Evolutionary conservation across 2,113 vertebrate genomes (phyloP), one percentile per base, ranked within the genome.

Genomic region (Prinia subflava): DNA sequence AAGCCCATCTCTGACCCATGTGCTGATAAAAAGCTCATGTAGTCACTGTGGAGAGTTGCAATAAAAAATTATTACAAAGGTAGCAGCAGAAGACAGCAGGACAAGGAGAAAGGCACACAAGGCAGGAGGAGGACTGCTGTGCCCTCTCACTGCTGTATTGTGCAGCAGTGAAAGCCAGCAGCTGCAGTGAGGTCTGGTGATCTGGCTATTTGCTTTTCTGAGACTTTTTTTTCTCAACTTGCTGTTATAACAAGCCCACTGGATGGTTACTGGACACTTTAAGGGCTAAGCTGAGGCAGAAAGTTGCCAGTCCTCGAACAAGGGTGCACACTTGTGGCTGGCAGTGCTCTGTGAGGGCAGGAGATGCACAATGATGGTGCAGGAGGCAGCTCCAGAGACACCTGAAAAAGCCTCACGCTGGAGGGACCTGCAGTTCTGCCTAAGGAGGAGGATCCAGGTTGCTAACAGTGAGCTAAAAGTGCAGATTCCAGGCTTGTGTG

Each of bases 281-380:
- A 65, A 65, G 28, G 24, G n/a, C 42, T 53, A 57, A 67, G 18
- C 1, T 63, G 60, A 47, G 62, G 16, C 39, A 42, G 37, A 47
- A 62, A 15, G 9, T 47, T n/a, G 55, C 37, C 8, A 19, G 44
- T 31, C 4, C 47, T 39, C 75, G 35, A 52, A 19, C 11, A 53
- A 44, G 33, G 11, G 39, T 35, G 35, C 14, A 42, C 19, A 7
- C 9, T 25, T 50, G 50, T 56, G 76, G 23, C 37, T 83, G 52
- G 39, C 15, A 50, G 39, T 33, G 53, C 39, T 83, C 42, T 39
- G 41, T 7, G 5, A 20, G 44, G 39, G 55, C 64, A 49, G 82
- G 24, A 67, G 27, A 56, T 11, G 15, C 4, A 1, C 31, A 20
- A 1, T 3, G 27, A 8, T 1, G 5, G 12, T 21, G 19, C 49